phyloP scores from a whole-genome alignment of 2,797 vertebrate species.

The Scarus forsteni region DNA sequence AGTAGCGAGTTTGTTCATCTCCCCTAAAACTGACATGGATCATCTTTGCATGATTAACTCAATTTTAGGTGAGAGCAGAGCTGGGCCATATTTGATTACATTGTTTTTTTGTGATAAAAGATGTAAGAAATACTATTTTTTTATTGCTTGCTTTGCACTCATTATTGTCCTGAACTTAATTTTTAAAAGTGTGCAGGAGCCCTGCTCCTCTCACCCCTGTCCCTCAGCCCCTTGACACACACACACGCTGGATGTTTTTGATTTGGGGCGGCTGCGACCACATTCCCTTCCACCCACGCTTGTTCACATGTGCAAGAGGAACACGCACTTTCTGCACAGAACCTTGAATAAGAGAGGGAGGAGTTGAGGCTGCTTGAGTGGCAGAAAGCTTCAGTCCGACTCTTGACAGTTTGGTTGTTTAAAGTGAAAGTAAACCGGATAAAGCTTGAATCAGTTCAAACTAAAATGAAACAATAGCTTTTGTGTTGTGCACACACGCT shows the following conservation, averaged over 20 bases:
- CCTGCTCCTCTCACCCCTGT: constrained; percentile 28
- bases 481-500: not conserved
- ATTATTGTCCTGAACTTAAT: not conserved
- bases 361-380: constrained; percentile 7
- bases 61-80: too few species aligned
- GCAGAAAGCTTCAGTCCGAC: not conserved
- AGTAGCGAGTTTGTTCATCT: too few species aligned
- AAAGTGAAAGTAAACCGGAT: not conserved
- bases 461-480: not conserved
- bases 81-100: too few species aligned
- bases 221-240: constrained; percentile 20
- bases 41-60: too few species aligned
- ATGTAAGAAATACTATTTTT: too few species aligned
- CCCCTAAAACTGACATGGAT: too few species aligned
- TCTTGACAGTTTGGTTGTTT: not conserved
- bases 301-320: constrained; percentile 71
- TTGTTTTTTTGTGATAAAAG: too few species aligned
- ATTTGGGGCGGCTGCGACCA: constrained; percentile 76
- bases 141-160: not conserved
- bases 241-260: constrained; percentile 74
- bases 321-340: constrained; percentile 52
- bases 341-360: constrained; percentile 33
- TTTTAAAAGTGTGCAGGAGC: too few species aligned
- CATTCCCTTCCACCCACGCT: constrained; percentile 78
- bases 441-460: not conserved